phyloP scores from a whole-genome alignment of 2,113 vertebrate genomes.

The Centropristis striata region DNA sequence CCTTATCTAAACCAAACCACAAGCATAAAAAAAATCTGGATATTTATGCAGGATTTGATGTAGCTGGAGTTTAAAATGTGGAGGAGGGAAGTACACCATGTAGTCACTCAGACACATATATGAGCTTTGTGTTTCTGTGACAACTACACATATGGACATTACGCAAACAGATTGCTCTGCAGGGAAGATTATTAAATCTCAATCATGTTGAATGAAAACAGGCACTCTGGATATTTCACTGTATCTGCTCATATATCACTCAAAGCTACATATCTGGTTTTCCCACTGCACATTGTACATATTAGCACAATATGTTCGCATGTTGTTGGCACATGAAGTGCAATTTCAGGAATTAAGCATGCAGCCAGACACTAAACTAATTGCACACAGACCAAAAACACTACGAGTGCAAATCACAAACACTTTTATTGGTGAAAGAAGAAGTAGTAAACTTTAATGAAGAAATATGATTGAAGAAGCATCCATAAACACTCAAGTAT shows the following conservation, averaged over 20 bases:
- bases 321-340: too few relatives aligned
- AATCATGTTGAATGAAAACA: background rate
- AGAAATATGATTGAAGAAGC: too few relatives aligned
- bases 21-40: conserved; percentile 46
- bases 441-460: too few relatives aligned
- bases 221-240: background rate
- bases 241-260: background rate
- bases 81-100: background rate
- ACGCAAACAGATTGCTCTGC: background rate
- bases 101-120: background rate
- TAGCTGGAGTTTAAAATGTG: background rate
- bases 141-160: background rate
- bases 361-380: too few relatives aligned
- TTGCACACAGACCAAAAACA: too few relatives aligned
- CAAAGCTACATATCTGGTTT: background rate
- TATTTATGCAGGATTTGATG: conserved; percentile 77
- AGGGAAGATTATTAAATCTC: background rate
- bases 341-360: too few relatives aligned
- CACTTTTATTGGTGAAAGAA: too few relatives aligned
- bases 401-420: too few relatives aligned
- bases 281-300: background rate
- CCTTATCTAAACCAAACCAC: conserved; percentile 5
- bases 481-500: too few relatives aligned
- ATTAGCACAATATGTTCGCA: too few relatives aligned
- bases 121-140: background rate